A percentile compares a stretch with the other conserved stretches of the same genome.
These are phyloP conservation scores for Belgica antarctica DNA, from an alignment of 2,888 invertebrate species.

Conservation along the genomic window DNA sequence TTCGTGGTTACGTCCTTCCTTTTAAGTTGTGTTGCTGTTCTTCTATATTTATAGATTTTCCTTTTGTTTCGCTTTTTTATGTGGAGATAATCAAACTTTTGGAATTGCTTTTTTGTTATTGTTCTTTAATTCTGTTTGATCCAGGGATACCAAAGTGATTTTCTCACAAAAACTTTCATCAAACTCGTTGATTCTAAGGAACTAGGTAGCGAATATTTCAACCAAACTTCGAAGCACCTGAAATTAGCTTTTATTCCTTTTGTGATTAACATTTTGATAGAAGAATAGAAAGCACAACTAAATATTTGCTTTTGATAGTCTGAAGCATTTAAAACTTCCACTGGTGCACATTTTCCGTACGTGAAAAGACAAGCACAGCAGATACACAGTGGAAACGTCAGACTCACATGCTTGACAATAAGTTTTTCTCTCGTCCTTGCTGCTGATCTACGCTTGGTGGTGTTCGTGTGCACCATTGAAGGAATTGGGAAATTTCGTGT, in stretches of 20 bases:
- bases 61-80: background rate
- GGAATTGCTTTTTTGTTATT: conserved; percentile 38
- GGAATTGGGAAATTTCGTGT: conserved; percentile 20
- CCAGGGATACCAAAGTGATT: background rate
- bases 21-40: conserved; percentile 35
- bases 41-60: conserved; percentile 31
- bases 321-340: conserved; percentile 18
- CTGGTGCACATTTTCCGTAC: conserved; percentile 34
- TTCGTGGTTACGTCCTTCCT: conserved; percentile 42
- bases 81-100: conserved; percentile 29
- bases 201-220: no score
- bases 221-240: background rate
- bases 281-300: conserved; percentile 33
- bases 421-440: background rate
- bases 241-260: background rate
- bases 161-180: background rate
- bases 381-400: conserved; percentile 3
- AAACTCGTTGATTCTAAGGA: background rate
- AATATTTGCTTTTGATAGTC: conserved; percentile 39
- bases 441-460: background rate
- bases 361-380: background rate
- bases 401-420: conserved; percentile 20
- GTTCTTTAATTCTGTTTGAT: conserved; percentile 39
- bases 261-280: conserved; percentile 12
- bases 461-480: conserved; percentile 33